Evolutionary conservation across 2,113 vertebrate species (phyloP).

Genomic region (Colistium nudipinnis): DNA sequence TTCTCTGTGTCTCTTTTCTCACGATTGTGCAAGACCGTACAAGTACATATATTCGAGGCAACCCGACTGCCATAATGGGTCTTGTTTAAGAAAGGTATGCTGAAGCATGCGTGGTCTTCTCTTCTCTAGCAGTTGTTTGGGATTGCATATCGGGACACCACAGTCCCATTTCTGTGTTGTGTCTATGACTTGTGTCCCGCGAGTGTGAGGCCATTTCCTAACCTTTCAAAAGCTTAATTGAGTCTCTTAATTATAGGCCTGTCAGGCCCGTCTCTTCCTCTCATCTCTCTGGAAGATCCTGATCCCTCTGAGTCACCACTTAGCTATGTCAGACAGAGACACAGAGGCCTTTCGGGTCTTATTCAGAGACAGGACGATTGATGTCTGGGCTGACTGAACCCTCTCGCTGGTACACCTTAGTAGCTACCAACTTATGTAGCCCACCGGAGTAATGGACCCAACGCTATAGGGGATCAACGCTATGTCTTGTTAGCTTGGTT

Average conservation of each 20-base stretch:
- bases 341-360: slow-evolving; percentile 64
- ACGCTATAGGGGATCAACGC: neutral
- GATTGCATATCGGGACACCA: slow-evolving; percentile 41
- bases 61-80: slow-evolving; percentile 38
- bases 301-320: slow-evolving; percentile 80
- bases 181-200: slow-evolving; percentile 43
- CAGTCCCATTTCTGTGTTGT: slow-evolving; percentile 29
- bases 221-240: slow-evolving; percentile 81
- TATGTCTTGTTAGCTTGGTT: slow-evolving; percentile 12
- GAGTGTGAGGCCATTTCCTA: slow-evolving; percentile 64
- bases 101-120: slow-evolving; percentile 3
- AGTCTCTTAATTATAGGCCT: slow-evolving; percentile 84
- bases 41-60: slow-evolving; percentile 56
- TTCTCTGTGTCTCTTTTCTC: slow-evolving; percentile 39
- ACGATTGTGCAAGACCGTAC: slow-evolving; percentile 70
- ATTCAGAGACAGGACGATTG: slow-evolving; percentile 67
- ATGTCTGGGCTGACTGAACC: slow-evolving; percentile 60
- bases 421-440: slow-evolving; percentile 22
- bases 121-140: neutral
- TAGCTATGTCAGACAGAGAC: slow-evolving; percentile 71
- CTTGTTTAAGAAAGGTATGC: slow-evolving; percentile 29
- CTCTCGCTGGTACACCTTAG: slow-evolving; percentile 26
- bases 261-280: slow-evolving; percentile 76
- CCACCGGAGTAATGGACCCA: slow-evolving; percentile 15
- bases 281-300: slow-evolving; percentile 79